Evolutionary conservation across 2,797 vertebrate genomes (phyloP).

Genomic region (Falco peregrinus): DNA sequence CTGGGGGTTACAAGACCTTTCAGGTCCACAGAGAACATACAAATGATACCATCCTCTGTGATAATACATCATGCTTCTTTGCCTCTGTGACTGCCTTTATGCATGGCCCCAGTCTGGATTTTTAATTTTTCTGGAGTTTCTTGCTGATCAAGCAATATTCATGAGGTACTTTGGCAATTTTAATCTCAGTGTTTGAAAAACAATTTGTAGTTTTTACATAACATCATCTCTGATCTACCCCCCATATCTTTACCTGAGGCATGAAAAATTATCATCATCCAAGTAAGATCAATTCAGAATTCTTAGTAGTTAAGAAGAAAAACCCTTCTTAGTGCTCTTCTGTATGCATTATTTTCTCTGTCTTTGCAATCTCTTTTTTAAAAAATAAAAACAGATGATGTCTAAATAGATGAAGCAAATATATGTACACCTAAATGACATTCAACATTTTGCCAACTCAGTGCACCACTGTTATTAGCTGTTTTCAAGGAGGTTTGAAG

Average conservation of each 20-base stretch:
- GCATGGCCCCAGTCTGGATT: neutral
- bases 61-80: constrained; percentile 3
- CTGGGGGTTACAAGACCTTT: neutral
- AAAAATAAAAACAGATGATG: neutral
- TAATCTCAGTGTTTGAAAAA: neutral
- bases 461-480: neutral
- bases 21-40: neutral
- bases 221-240: neutral
- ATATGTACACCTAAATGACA: neutral
- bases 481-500: constrained; percentile 1
- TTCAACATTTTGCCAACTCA: neutral
- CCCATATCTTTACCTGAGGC: neutral
- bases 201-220: neutral
- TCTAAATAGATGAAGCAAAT: neutral
- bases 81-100: neutral
- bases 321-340: neutral
- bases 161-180: neutral
- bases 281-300: neutral
- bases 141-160: neutral
- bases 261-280: neutral
- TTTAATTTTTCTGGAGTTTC: neutral
- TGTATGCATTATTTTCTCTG: neutral
- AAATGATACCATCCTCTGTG: neutral
- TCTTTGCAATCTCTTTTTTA: neutral
- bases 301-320: neutral